Percentiles rank a stretch among this genome's conserved stretches.
These are phyloP conservation scores for Chrysolina haemoptera DNA, from an alignment of 2,888 invertebrate species.

Conservation along the genomic window DNA sequence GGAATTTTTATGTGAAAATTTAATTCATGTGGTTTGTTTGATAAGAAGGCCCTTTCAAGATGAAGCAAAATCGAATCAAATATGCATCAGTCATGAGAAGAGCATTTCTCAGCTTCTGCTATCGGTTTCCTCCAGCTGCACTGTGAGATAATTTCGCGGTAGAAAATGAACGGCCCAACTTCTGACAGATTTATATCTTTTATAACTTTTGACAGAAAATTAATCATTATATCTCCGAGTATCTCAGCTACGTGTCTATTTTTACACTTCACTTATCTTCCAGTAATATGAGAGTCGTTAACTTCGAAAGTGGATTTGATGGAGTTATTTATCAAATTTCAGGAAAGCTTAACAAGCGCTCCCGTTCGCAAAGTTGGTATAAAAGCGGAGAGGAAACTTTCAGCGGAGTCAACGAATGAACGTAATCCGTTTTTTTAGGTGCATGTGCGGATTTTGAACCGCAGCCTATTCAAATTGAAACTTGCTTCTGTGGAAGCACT, in stretches of 20 bases:
- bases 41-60: no score
- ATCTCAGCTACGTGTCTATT: conserved; percentile 58
- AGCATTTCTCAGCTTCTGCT: background rate
- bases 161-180: conserved; percentile 42
- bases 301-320: conserved; percentile 19
- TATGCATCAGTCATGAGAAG: no score
- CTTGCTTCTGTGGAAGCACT: background rate
- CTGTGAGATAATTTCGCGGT: conserved; percentile 45
- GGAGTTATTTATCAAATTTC: conserved; percentile 22
- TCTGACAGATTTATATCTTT: conserved; percentile 58
- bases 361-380: conserved; percentile 5
- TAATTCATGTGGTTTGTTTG: no score
- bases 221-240: conserved; percentile 61
- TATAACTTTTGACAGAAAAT: conserved; percentile 60
- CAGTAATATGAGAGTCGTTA: conserved; percentile 26
- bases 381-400: background rate
- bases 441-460: background rate
- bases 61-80: no score
- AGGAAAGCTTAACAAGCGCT: conserved; percentile 19
- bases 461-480: conserved; percentile 1
- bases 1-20: no score
- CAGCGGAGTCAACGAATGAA: conserved; percentile 5
- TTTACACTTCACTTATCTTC: conserved; percentile 54
- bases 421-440: conserved; percentile 4
- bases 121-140: conserved; percentile 6